Base-by-base conservation (phyloP, 2,797 vertebrate species). In the Molossus alvarezi region DNA sequence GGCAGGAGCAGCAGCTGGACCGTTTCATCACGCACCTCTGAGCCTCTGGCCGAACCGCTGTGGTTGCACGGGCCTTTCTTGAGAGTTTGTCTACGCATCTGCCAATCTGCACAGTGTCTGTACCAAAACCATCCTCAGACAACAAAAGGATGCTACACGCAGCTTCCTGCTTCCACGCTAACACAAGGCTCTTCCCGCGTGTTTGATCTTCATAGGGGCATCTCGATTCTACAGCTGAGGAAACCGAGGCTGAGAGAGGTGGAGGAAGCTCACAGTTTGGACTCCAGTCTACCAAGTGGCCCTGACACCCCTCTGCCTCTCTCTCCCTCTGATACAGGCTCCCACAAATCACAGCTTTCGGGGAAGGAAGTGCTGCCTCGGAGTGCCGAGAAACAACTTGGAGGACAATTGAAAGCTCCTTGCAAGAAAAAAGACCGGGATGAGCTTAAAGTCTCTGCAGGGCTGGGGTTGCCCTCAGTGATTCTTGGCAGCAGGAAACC, bases 231-330 rank as follows among this genome's bases (percentile, higher is more conserved):
- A 13, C 53, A 48, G 33, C 23, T 7, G 37, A 67, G 72, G 41
- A 92, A 65, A 27, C 48, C 27, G 81, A 81, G 72, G 9, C 64
- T 33, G 11, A 23, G 57, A 69, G 58, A 79, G 37, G 23, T 23
- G n/a, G 45, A 71, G 9, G 9, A 27, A 41, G 25, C 20, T 69
- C 37, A 25, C 6, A 37, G 60, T 55, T 1, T 60, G 11, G 84
- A 60, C 12, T 62, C 48, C 1, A 6, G 58, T 21, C 71, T 11
- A 9, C 67, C 62, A 13, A 0, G 0, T 25, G 4, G 3, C 37
- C 51, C 10, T 1, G 2, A 37, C 48, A 11, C 57, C 3, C 2
- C 53, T n/a, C 77, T 13, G 37, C 4, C 82, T 41, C 29, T 48
- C 62, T 18, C 27, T 9, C 25, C 29, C 14, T 67, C 75, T 51